Evolutionary conservation across 2,113 vertebrate genomes (phyloP).

Genomic region (Axis porcinus): DNA sequence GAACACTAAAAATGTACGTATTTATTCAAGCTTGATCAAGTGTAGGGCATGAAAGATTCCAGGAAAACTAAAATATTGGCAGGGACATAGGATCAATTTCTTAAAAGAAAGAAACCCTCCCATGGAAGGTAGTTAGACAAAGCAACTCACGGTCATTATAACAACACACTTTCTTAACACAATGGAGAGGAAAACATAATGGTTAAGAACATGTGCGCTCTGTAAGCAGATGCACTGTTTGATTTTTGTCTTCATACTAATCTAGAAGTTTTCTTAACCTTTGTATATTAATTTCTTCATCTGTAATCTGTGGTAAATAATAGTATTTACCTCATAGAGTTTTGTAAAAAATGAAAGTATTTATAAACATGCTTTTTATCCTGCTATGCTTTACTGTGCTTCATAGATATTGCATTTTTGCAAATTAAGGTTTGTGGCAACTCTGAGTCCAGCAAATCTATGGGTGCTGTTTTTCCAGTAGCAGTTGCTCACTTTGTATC

Average conservation of each 20-base stretch:
- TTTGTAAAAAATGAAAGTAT: neutral
- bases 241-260: neutral
- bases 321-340: neutral
- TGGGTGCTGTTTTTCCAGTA: neutral
- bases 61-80: neutral
- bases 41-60: neutral
- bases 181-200: neutral
- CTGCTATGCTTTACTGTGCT: neutral
- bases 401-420: neutral
- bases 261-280: neutral
- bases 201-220: neutral
- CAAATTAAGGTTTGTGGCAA: neutral
- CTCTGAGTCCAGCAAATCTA: neutral
- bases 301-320: neutral
- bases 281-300: neutral
- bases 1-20: neutral
- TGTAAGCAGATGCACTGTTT: neutral
- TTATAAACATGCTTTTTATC: neutral
- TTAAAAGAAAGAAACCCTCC: neutral
- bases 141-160: neutral
- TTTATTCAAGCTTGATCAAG: neutral
- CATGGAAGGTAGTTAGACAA: neutral
- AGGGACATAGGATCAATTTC: neutral
- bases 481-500: neutral
- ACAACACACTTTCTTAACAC: neutral